phyloP scores from a whole-genome alignment of 1,140 invertebrate species.

The Arion vulgaris region DNA sequence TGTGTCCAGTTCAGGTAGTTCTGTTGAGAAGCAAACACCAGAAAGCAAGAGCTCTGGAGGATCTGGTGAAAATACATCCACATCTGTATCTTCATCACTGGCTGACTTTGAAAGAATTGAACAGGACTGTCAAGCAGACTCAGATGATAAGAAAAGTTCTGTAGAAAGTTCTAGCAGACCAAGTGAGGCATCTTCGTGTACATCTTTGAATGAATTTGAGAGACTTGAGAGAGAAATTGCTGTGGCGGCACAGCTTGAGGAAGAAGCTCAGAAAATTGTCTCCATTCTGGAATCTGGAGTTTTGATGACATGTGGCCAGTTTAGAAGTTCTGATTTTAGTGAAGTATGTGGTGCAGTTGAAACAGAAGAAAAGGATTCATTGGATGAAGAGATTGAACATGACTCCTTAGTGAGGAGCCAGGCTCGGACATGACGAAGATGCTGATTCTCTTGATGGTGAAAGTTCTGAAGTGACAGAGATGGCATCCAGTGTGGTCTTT shows the following conservation, averaged over 20 bases:
- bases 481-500: constrained; percentile 66
- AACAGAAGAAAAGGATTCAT: constrained; percentile 68
- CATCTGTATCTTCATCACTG: constrained; percentile 57
- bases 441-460: constrained; percentile 66
- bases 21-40: constrained; percentile 63
- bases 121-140: constrained; percentile 51
- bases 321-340: constrained; percentile 42
- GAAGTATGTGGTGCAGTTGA: constrained; percentile 48
- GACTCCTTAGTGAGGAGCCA: constrained; percentile 69
- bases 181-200: constrained; percentile 71
- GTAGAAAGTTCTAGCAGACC: constrained; percentile 57
- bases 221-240: constrained; percentile 65
- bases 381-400: constrained; percentile 66
- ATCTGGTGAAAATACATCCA: constrained; percentile 37
- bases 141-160: constrained; percentile 58
- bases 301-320: constrained; percentile 74
- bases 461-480: constrained; percentile 64
- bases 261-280: constrained; percentile 71
- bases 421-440: constrained; percentile 53
- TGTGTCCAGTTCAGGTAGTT: constrained; percentile 75
- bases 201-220: constrained; percentile 71
- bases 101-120: constrained; percentile 69
- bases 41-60: constrained; percentile 61
- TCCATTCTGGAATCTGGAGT: constrained; percentile 88
- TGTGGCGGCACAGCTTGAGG: constrained; percentile 64